Percentiles rank a stretch among this genome's conserved stretches.
Evolutionary conservation across 2,797 vertebrate species (phyloP).

Genomic region (Bovichtus variegatus): DNA sequence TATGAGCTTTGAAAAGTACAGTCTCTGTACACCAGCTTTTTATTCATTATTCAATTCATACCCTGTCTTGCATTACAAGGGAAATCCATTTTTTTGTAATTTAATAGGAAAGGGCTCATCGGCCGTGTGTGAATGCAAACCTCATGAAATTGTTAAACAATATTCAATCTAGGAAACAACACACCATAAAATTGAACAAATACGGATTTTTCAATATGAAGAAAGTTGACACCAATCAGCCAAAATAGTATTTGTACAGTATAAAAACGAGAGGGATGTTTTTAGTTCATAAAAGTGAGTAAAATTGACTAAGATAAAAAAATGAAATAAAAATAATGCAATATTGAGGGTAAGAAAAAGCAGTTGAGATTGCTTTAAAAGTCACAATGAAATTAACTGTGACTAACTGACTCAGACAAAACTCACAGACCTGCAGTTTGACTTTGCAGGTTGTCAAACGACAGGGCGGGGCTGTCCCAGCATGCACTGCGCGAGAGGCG

Average conservation of each 20-base stretch:
- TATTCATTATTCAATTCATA: constrained; percentile 21
- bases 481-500: not conserved
- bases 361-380: not conserved
- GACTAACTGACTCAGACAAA: not conserved
- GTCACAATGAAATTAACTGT: not conserved
- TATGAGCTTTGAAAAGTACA: constrained; percentile 18
- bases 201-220: not conserved
- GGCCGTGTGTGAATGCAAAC: constrained; percentile 8
- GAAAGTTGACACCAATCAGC: not conserved
- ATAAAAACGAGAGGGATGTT: not conserved
- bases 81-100: constrained; percentile 15
- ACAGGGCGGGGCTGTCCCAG: constrained; percentile 1
- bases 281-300: not conserved
- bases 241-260: not conserved
- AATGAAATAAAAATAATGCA: not conserved
- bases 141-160: constrained; percentile 14
- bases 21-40: constrained; percentile 15
- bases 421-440: not conserved
- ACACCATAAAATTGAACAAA: not conserved
- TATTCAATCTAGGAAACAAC: constrained; percentile 10
- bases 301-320: not conserved
- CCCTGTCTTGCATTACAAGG: constrained; percentile 2
- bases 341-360: not conserved
- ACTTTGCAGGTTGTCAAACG: not conserved
- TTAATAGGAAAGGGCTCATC: constrained; percentile 21